A percentile compares a stretch with the other conserved stretches of the same genome.
phyloP scores from a whole-genome alignment of 2,888 invertebrate species.

The Gari tellinella region DNA sequence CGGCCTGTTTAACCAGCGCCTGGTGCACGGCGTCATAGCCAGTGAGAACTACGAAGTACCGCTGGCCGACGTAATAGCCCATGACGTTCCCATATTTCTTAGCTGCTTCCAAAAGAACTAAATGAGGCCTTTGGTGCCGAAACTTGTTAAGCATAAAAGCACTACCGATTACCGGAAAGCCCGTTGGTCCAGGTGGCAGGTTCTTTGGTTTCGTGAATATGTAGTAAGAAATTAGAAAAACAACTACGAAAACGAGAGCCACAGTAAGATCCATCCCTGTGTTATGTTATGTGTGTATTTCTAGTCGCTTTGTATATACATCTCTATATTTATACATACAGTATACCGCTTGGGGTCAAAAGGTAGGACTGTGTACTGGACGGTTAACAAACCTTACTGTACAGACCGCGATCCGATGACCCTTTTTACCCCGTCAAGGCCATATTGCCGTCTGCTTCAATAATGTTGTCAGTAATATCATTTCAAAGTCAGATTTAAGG shows the following conservation, averaged over 20 bases:
- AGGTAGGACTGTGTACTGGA: too few relatives aligned
- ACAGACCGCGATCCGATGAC: too few relatives aligned
- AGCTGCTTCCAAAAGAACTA: constrained; percentile 20
- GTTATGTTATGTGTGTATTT: too few relatives aligned
- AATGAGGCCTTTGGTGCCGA: constrained; percentile 8
- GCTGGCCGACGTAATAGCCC: constrained; percentile 36
- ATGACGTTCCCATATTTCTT: constrained; percentile 49
- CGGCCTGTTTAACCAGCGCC: constrained; percentile 43
- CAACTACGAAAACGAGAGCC: constrained; percentile 1
- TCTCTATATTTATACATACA: too few relatives aligned
- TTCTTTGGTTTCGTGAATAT: constrained; percentile 19
- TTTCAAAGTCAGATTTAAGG: too few relatives aligned
- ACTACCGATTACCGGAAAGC: constrained; percentile 25
- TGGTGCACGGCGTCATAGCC: constrained; percentile 51
- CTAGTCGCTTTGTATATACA: too few relatives aligned
- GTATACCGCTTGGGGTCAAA: too few relatives aligned
- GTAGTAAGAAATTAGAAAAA: constrained; percentile 11
- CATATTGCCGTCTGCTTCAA: too few relatives aligned
- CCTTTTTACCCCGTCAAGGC: too few relatives aligned
- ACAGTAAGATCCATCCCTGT: constrained; percentile 1
- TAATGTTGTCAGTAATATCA: too few relatives aligned
- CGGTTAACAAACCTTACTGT: too few relatives aligned
- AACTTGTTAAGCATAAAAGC: constrained; percentile 11
- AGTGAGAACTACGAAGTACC: constrained; percentile 34
- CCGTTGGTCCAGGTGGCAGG: constrained; percentile 43